Evolutionary conservation across 2,113 vertebrate species (phyloP), one percentile per base, ranked within the genome.

Genomic region (Seriola dumerili): DNA sequence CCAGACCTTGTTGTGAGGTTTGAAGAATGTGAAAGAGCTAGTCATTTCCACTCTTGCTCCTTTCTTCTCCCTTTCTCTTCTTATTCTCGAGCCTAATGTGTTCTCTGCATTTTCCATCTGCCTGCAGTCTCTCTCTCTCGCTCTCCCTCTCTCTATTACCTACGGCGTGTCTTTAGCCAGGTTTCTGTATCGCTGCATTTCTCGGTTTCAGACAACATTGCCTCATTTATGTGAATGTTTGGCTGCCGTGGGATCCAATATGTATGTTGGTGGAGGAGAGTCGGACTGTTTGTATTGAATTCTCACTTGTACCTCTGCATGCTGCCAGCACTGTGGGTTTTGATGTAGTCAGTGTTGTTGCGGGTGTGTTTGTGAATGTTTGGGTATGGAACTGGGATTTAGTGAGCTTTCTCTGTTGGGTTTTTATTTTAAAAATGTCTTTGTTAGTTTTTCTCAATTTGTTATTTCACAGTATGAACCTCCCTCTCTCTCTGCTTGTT

Each of bases 1-100:
- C 32, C 54, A 84, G 66, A 67, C 55, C 83, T 81, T 67, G 36
- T 74, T 71, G 73, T 72, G 83, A 74, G 71, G 61, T 89, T 86
- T 86, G 66, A 85, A 38, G 38, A 74, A 64, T 63, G 44, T 67
- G 38, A 29, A 50, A 44, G 65, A 80, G 48, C 52, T 17, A 23
- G 78, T 76, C 29, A 72, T 85, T 72, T 82, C 80, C 62, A 11
- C 76, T 69, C 57, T 2, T 21, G n/a, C 52, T 44, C 62, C 48
- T 72, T 88, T 76, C 62, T 63, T 73, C 69, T 78, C 21, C 2
- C 66, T 82, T 59, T 36, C 34, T 55, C 29, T 78, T 38, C 29
- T 29, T 29, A 2, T 54, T 64, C 23, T 12, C 32, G 12, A 70
- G 29, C 64, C 0, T 12, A 12, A 36, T 77, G 44, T 32, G 62